Percentiles rank a stretch among this genome's conserved stretches.
These are phyloP conservation scores for Potamarius usumacintae DNA, from an alignment of 2,113 vertebrate genomes.

Conservation along the genomic window DNA sequence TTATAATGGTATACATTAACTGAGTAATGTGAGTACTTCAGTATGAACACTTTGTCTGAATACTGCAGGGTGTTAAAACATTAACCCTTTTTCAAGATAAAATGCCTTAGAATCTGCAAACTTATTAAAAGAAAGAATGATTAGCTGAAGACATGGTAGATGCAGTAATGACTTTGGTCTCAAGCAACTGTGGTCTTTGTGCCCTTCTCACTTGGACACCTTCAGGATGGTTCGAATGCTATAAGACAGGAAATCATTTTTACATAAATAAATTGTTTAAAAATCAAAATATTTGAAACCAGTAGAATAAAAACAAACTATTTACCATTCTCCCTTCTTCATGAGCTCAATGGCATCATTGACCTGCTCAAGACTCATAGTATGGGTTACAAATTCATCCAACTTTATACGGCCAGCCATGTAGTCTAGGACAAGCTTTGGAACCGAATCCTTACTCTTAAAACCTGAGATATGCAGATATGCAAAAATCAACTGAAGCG, in stretches of 20 bases:
- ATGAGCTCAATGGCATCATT: slow-evolving; percentile 77
- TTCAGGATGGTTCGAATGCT: slow-evolving; percentile 86
- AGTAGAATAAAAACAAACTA: background rate
- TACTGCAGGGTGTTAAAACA: background rate
- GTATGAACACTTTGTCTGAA: background rate
- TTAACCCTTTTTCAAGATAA: background rate
- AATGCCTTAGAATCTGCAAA: background rate
- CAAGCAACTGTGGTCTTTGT: background rate
- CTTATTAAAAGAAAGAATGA: background rate
- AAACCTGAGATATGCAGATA: slow-evolving; percentile 67
- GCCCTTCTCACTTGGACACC: slow-evolving; percentile 60
- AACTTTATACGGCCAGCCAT: slow-evolving; percentile 76
- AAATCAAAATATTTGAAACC: background rate
- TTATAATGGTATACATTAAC: background rate
- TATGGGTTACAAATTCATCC: slow-evolving; percentile 76
- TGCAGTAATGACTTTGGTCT: background rate
- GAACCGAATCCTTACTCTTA: slow-evolving; percentile 72
- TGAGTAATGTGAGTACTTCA: background rate
- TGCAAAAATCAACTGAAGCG: background rate
- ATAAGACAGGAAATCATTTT: slow-evolving; percentile 52
- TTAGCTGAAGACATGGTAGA: background rate
- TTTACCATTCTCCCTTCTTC: slow-evolving; percentile 73
- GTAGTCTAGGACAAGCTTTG: slow-evolving; percentile 74
- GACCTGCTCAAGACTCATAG: slow-evolving; percentile 73
- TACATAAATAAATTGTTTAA: background rate